Evolutionary conservation across 2,113 vertebrate genomes (phyloP), one percentile per base, ranked within the genome.

Genomic region (Brachyhypopomus gauderio): DNA sequence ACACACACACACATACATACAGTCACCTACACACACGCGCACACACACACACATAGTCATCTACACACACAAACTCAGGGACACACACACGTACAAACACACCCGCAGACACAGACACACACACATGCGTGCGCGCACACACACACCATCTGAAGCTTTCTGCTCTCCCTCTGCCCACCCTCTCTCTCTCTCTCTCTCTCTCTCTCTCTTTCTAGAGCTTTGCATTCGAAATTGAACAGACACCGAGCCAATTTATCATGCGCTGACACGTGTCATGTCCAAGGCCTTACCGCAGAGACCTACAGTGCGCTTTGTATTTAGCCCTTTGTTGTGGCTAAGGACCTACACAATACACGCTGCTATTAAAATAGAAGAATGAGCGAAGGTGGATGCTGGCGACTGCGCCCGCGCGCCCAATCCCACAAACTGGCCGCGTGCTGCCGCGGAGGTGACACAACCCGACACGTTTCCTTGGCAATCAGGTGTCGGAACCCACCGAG

Each of bases 191-290:
- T 34, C 75, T 59, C 69, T 77, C 63, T 70, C 38, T 41, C 72
- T 85, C 84, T 84, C 88, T 81, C 83, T 83, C 94, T 95, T 96
- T 97, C 96, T 91, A 93, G 96, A 98, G 97, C 95, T 98, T 98
- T 98, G 94, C 94, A 95, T 96, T 96, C 96, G 94, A 98, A 98
- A 98, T 94, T 97, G 96, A 98, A 97, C 94, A 98, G 96, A 98
- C 96, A 96, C 93, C 89, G 94, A 96, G 95, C 95, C 96, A 98
- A 98, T 99, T 99, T 98, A 98, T 98, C 96, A 98, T 93, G 93
- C 92, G 94, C 95, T 97, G 97, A 96, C 98, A 99, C 94, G 94
- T 97, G 97, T 97, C 98, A 98, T 97, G 96, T 97, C 96, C 94
- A 92, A 94, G 93, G 94, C 94, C 95, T 95, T 95, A 96, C 95